A percentile compares a stretch with the other conserved stretches of the same genome.
Conservation (phyloP, 2,888 invertebrate genomes). For the Schrankia costaestrigalis region DNA sequence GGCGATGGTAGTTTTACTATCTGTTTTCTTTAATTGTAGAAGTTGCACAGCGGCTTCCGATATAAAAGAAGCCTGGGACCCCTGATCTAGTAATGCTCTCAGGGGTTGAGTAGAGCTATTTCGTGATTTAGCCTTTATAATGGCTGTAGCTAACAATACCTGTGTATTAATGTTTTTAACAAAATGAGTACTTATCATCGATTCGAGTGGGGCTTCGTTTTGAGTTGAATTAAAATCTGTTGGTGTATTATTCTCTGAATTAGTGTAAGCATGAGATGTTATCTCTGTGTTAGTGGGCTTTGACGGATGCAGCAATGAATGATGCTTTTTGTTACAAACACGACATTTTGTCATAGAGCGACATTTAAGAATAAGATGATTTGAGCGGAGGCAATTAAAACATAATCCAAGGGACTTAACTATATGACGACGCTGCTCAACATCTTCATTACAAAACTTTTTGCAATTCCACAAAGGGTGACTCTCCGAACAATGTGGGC, state of each 20-base stretch:
- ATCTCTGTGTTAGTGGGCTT: background rate
- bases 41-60: background rate
- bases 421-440: background rate
- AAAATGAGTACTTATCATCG: no score
- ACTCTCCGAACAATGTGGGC: constrained; percentile 1
- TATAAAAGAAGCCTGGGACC: background rate
- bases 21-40: background rate
- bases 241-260: no score
- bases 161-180: no score
- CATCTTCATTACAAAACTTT: background rate
- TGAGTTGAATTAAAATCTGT: no score
- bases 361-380: background rate
- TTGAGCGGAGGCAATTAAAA: background rate
- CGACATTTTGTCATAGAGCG: background rate
- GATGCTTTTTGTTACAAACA: constrained; percentile 1
- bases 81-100: background rate
- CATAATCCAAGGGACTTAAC: background rate
- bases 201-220: no score
- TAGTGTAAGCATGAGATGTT: no score
- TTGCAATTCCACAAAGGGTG: background rate
- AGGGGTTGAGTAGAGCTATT: background rate
- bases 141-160: background rate
- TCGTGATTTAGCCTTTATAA: background rate
- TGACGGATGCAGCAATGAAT: background rate
- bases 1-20: background rate